phyloP scores from a whole-genome alignment of 2,113 vertebrate genomes.

The Catharus minimus region DNA sequence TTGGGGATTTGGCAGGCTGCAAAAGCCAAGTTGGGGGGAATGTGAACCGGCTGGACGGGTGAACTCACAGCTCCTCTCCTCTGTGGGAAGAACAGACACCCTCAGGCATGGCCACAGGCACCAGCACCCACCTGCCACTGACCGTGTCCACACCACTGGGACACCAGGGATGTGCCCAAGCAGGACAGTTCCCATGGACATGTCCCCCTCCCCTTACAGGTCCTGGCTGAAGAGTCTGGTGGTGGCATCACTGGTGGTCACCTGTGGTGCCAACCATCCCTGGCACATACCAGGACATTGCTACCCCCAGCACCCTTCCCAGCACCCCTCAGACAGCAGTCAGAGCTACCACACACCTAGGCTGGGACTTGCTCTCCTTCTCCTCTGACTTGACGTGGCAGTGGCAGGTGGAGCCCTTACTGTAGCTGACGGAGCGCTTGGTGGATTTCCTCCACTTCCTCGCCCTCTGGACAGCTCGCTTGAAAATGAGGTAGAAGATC shows the following conservation, averaged over 20 bases:
- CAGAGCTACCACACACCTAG: constrained; percentile 9
- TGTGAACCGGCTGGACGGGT: fast-evolving
- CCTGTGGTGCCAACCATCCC: background rate
- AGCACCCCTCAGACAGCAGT: constrained; percentile 47
- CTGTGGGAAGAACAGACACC: constrained; percentile 51
- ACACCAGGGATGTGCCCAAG: background rate
- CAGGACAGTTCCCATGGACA: background rate
- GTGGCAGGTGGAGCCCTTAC: constrained; percentile 73
- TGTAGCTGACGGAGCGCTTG: constrained; percentile 53
- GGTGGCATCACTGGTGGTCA: background rate
- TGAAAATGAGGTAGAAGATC: constrained; percentile 81
- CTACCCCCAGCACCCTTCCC: background rate
- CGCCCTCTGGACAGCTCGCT: constrained; percentile 33
- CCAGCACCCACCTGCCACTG: background rate
- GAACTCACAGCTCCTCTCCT: constrained; percentile 46
- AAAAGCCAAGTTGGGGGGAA: background rate
- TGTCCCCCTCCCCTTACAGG: background rate
- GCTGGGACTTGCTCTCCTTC: constrained; percentile 33
- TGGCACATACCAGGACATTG: background rate
- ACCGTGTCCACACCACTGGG: fast-evolving
- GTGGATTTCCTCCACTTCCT: constrained; percentile 65
- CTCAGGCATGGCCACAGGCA: background rate
- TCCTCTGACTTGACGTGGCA: constrained; percentile 69
- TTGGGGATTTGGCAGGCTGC: background rate
- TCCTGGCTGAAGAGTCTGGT: background rate